These are phyloP conservation scores for Acanthisitta chloris DNA, from an alignment of 2,113 vertebrate species.

Conservation along the genomic window DNA sequence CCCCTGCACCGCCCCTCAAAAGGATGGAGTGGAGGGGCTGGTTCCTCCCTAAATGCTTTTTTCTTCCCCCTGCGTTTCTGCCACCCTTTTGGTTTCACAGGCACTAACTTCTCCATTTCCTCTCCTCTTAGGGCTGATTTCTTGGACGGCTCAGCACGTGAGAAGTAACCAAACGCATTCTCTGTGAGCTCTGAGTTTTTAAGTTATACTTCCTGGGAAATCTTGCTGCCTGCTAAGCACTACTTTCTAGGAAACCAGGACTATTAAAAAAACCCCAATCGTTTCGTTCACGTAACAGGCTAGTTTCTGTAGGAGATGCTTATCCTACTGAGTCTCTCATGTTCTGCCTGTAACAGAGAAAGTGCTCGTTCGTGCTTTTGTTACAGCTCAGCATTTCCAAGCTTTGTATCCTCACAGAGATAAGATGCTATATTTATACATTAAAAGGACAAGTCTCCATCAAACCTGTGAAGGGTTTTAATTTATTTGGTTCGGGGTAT, in stretches of 20 bases:
- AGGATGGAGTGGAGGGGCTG: neutral
- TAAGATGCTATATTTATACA: neutral
- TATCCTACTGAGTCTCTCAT: slow-evolving; percentile 21
- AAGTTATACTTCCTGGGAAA: slow-evolving; percentile 52
- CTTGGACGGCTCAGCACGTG: slow-evolving; percentile 55
- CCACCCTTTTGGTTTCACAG: slow-evolving; percentile 6
- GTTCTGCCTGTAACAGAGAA: slow-evolving; percentile 12
- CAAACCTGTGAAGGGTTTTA: slow-evolving; percentile 20
- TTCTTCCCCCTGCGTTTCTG: neutral
- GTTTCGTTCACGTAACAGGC: neutral
- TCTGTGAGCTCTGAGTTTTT: slow-evolving; percentile 52
- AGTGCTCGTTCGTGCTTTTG: slow-evolving; percentile 44
- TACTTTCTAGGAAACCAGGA: slow-evolving; percentile 22
- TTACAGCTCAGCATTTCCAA: slow-evolving; percentile 39
- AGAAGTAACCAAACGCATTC: slow-evolving; percentile 20
- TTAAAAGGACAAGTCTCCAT: slow-evolving; percentile 20
- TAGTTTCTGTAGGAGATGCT: slow-evolving; percentile 32
- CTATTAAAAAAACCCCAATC: neutral
- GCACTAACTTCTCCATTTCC: slow-evolving; percentile 59
- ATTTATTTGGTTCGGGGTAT: neutral
- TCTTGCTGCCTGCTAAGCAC: slow-evolving; percentile 36
- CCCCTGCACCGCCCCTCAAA: neutral
- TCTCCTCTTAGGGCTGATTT: slow-evolving; percentile 66
- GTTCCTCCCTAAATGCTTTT: neutral
- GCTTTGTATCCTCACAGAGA: slow-evolving; percentile 37